Evolutionary conservation across 2,888 invertebrate genomes (phyloP).

Genomic region (Sympetrum striolatum): DNA sequence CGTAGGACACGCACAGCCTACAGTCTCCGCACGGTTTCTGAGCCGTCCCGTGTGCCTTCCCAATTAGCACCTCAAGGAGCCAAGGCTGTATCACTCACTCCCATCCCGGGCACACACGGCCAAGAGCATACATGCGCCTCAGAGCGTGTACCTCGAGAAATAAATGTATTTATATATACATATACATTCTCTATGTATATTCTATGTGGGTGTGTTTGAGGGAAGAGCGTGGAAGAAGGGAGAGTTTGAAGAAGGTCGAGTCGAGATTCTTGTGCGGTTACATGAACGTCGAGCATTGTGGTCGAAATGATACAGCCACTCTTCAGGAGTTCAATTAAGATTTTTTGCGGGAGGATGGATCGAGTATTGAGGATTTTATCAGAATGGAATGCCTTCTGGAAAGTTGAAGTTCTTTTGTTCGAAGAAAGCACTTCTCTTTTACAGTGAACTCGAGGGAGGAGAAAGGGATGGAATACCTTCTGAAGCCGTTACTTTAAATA

Average conservation of each 20-base stretch:
- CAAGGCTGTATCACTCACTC: background rate
- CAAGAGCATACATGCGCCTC: background rate
- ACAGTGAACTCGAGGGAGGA: no score
- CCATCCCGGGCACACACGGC: background rate
- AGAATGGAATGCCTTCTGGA: no score
- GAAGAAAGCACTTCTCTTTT: no score
- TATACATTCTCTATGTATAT: background rate
- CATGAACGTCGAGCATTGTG: background rate
- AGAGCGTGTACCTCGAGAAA: background rate
- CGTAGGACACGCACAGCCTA: background rate
- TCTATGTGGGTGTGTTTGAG: background rate
- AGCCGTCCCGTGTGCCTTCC: background rate
- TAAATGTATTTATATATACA: background rate
- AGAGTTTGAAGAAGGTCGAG: background rate
- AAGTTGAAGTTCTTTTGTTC: no score
- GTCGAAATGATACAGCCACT: background rate
- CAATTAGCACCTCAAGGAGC: slow-evolving; percentile 24
- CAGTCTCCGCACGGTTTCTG: background rate
- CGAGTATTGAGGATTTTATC: no score
- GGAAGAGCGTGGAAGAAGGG: background rate
- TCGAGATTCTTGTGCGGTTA: background rate
- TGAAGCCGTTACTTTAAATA: no score
- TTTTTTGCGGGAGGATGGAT: no score
- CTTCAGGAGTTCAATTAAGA: no score
- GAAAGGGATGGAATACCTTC: no score